Evolutionary conservation across 2,113 vertebrate species (phyloP).

Genomic region (crab-eating macaque (Macaca fascicularis)): T2T-MFA8v1.1 NC_088388.1:103409501-103410000

Average conservation of each 20-base stretch:
- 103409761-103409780: neutral
- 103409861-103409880: neutral
- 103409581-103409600: neutral
- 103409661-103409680: neutral
- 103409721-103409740: neutral
- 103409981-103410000: too few relatives aligned
- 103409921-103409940: neutral
- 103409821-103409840: neutral
- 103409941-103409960: neutral
- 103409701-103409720: neutral
- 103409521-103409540: neutral
- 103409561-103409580: neutral
- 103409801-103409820: neutral
- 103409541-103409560: neutral
- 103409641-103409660: neutral
- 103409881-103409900: neutral
- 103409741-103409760: neutral
- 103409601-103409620: neutral
- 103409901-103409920: neutral
- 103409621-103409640: neutral
- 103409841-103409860: neutral
- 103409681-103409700: neutral
- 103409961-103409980: neutral
- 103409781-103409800: neutral
- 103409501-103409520: neutral